Conservation (phyloP, 2,888 invertebrate species). For the Oscheius myriophilus region DNA sequence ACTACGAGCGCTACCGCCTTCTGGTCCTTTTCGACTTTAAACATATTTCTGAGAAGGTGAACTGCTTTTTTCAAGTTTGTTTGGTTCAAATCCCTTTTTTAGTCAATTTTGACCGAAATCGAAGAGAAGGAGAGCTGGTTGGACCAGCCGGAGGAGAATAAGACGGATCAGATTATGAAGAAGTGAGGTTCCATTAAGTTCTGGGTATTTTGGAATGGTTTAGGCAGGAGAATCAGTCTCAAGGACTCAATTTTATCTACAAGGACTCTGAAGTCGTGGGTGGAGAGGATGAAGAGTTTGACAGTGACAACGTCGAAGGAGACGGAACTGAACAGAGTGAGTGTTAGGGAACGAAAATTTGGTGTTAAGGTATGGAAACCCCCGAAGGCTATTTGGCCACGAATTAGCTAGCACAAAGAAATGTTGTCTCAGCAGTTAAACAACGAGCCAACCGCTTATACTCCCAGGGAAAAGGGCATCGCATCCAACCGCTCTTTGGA, state of each 20-base stretch:
- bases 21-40: slow-evolving; percentile 52
- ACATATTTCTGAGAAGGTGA: slow-evolving; percentile 30
- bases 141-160: slow-evolving; percentile 31
- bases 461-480: no score
- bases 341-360: no score
- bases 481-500: no score
- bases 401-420: no score
- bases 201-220: no score
- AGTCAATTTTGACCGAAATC: no score
- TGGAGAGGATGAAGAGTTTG: slow-evolving; percentile 29
- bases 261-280: slow-evolving; percentile 49
- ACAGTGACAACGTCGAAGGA: slow-evolving; percentile 37
- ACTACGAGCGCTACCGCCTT: slow-evolving; percentile 64
- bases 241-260: slow-evolving; percentile 65
- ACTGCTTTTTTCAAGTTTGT: slow-evolving; percentile 2
- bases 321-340: slow-evolving; percentile 20
- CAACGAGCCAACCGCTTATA: no score
- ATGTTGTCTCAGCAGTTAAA: no score
- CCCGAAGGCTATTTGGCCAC: no score
- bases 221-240: slow-evolving; percentile 52
- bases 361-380: no score
- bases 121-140: background rate
- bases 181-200: no score
- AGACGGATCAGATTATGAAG: slow-evolving; percentile 5
- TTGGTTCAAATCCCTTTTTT: no score